Evolutionary conservation across 2,888 invertebrate genomes (phyloP).

Genomic region (Plagiodera versicolora): DNA sequence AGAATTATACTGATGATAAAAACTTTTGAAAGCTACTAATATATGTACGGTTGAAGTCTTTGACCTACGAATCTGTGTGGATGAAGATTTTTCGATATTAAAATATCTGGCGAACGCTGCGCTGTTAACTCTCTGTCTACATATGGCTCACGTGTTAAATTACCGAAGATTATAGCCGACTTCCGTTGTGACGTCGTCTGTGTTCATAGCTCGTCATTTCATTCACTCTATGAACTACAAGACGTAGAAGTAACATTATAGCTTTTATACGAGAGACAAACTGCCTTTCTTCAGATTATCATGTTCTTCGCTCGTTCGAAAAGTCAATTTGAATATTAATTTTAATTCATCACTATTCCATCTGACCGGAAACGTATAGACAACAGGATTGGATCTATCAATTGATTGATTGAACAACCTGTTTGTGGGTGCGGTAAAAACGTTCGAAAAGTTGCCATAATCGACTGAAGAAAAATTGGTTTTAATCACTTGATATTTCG

Average conservation of each 20-base stretch:
- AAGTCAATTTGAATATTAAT: conserved; percentile 5
- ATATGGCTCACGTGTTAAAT: conserved; percentile 21
- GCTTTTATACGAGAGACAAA: not conserved
- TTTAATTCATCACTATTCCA: conserved; percentile 8
- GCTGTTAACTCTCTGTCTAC: conserved; percentile 1
- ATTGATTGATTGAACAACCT: not conserved
- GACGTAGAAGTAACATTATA: not conserved
- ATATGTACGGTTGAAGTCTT: not conserved
- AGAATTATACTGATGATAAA: no score
- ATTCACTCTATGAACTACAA: conserved; percentile 14
- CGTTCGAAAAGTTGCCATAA: not conserved
- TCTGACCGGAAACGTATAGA: conserved; percentile 12
- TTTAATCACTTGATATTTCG: not conserved
- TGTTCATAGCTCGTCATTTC: no score
- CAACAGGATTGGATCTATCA: conserved; percentile 7
- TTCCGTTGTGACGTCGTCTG: conserved; percentile 40
- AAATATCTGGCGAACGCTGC: not conserved
- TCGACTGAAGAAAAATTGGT: conserved; percentile 4
- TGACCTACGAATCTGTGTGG: not conserved
- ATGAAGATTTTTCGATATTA: not conserved
- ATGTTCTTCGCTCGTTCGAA: not conserved
- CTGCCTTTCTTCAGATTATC: not conserved
- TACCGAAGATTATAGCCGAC: conserved; percentile 36
- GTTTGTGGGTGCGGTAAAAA: conserved; percentile 4
- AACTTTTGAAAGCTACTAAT: no score